A percentile compares a stretch with the other conserved stretches of the same genome.
Evolutionary conservation across 2,113 vertebrate genomes (phyloP).

Genomic region (Hemichromis elongatus): DNA sequence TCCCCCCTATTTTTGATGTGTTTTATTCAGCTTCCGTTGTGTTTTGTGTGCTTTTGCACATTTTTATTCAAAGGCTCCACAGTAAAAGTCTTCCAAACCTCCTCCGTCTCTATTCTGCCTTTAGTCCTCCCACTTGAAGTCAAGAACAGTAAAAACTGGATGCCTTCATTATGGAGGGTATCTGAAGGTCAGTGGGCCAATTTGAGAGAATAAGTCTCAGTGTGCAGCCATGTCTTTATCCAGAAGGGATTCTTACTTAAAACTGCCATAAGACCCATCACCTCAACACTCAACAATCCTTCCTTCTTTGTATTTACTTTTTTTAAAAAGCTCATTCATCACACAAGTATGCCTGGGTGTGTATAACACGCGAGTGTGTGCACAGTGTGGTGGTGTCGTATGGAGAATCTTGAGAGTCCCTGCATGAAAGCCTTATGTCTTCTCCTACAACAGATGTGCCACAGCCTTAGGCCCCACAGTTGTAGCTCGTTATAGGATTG

Average conservation of each 20-base stretch:
- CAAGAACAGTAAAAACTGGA: conserved; percentile 3
- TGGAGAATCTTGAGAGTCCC: conserved; percentile 36
- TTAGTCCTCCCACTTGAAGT: background rate
- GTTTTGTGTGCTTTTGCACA: too few relatives aligned
- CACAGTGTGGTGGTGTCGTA: background rate
- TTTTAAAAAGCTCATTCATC: background rate
- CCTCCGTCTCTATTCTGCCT: background rate
- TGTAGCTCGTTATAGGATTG: conserved; percentile 45
- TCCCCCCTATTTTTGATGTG: accelerated
- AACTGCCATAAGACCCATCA: conserved; percentile 8
- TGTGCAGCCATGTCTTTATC: background rate
- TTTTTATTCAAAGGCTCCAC: background rate
- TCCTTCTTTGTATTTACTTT: background rate
- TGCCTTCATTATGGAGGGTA: conserved; percentile 29
- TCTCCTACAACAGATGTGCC: conserved; percentile 57
- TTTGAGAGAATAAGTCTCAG: conserved; percentile 33
- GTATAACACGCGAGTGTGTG: background rate
- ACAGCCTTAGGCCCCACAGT: conserved; percentile 53
- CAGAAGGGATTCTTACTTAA: conserved; percentile 23
- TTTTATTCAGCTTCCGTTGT: background rate
- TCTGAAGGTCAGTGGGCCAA: conserved; percentile 56
- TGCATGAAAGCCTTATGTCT: conserved; percentile 54
- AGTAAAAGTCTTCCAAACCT: background rate
- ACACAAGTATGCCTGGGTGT: background rate
- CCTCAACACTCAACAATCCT: background rate